These are phyloP conservation scores for Gadus macrocephalus DNA, from an alignment of 2,113 vertebrate species.

Conservation along the genomic window DNA sequence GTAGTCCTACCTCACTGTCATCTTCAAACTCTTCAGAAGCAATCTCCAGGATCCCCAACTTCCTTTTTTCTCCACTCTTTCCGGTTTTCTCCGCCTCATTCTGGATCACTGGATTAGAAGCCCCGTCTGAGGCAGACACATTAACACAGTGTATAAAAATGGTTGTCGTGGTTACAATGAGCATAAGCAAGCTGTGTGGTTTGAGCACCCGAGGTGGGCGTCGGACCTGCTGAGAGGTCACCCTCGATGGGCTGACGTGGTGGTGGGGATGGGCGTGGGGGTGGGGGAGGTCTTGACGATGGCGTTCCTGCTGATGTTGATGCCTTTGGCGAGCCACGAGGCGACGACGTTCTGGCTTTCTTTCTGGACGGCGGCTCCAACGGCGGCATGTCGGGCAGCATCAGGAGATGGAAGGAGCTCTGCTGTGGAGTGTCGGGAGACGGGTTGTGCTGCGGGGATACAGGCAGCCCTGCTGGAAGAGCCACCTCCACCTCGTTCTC, in stretches of 20 bases:
- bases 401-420: no score
- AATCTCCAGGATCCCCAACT: conserved; percentile 61
- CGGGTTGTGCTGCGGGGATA: no score
- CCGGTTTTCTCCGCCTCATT: background rate
- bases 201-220: no score
- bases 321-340: background rate
- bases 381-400: no score
- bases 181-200: no score
- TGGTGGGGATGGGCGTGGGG: background rate
- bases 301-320: no score
- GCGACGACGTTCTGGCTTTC: background rate
- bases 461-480: no score
- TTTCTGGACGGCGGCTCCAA: background rate
- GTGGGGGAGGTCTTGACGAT: no score
- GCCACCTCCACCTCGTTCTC: background rate
- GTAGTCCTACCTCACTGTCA: conserved; percentile 49
- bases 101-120: conserved; percentile 1
- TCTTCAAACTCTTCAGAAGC: conserved; percentile 71
- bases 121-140: conserved; percentile 15
- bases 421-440: no score
- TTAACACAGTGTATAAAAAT: background rate
- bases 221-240: no score
- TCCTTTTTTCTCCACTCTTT: conserved; percentile 38
- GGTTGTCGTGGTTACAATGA: no score
- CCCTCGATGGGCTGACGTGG: background rate